Evolutionary conservation across 37 sponge, comb jelly and placozoan genomes (phyloP), one percentile per base, ranked within the genome.

Genomic region (Halisarca cf. caerulea): DNA sequence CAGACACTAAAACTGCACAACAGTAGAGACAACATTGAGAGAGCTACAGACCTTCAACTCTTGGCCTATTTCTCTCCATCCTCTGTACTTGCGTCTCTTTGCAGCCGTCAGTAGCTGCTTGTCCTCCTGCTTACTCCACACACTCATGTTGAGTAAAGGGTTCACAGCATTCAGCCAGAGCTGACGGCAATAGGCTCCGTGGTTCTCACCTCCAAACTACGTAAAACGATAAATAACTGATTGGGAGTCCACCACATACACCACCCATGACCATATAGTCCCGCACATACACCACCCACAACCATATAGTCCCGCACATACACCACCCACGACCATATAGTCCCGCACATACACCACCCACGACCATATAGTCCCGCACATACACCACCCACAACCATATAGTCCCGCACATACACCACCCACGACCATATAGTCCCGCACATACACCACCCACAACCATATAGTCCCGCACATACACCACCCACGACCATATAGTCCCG

Each of bases 161-260:
- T 32, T 36, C 44, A 44, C 77, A 8, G 77, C 77, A 74, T 37
- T 40, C 42, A 40, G 21, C 77, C 77, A 74, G 25, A 74, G 42
- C 77, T 74, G 77, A 15, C 77, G 36, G 77, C 77, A 74, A 37
- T 43, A n/a, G 2, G 42, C n/a, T 0, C 45, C 45, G 17, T 4
- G 42, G 24, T 37, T n/a, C 40, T 74, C 77, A 6, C 77, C 77
- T 40, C 45, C 45, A 74, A 74, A 74, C 77, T 74, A 9, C 15
- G 2, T 2, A 39, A 25, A 15, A 37, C 35, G 45, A 39, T 2
- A 39, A 28, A 20, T 32, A 7, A 69, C 32, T 21, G 71, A n/a
- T 32, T 32, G 7, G 7, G 2, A 36, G 1, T n/a, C 8, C 23
- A 66, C 21, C 28, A 14, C 68, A 66, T 15, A 66, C 23, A 66